These are phyloP conservation scores for Caenorhabditis sp. DNA, from an alignment of 2,888 invertebrate genomes.

Conservation along the genomic window DNA sequence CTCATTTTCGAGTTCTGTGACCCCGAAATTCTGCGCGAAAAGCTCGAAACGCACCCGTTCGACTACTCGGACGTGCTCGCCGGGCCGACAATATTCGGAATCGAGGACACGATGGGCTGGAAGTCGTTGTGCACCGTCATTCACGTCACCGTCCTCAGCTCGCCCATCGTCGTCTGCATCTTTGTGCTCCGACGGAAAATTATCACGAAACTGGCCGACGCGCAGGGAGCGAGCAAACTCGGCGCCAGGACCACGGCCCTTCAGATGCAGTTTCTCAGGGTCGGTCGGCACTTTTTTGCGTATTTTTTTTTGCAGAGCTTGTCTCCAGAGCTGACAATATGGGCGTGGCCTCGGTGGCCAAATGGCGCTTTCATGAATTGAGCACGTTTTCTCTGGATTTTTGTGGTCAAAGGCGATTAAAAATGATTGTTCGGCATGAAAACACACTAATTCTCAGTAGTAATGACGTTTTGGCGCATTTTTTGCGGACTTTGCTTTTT, in stretches of 20 bases:
- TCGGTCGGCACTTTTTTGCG: background rate
- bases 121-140: slow-evolving; percentile 9
- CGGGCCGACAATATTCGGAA: slow-evolving; percentile 2
- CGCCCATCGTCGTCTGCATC: slow-evolving; percentile 20
- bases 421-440: too few species aligned
- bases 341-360: too few species aligned
- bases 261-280: slow-evolving; percentile 27
- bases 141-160: slow-evolving; percentile 33
- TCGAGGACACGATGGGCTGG: too few species aligned
- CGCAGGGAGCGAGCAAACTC: slow-evolving; percentile 16
- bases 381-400: too few species aligned
- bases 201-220: slow-evolving; percentile 1
- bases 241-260: slow-evolving; percentile 17
- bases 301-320: background rate
- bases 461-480: too few species aligned
- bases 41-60: slow-evolving; percentile 18
- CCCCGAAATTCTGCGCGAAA: background rate
- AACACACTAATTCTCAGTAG: too few species aligned
- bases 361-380: too few species aligned
- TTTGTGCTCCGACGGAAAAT: slow-evolving; percentile 25
- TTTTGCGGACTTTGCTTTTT: too few species aligned
- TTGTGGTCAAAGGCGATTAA: too few species aligned
- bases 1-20: background rate
- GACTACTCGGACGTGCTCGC: slow-evolving; percentile 13
- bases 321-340: too few species aligned